Percentiles rank a stretch among this genome's conserved stretches.
Conservation (phyloP, 2,888 invertebrate genomes). For the Gryllus longicercus region DNA sequence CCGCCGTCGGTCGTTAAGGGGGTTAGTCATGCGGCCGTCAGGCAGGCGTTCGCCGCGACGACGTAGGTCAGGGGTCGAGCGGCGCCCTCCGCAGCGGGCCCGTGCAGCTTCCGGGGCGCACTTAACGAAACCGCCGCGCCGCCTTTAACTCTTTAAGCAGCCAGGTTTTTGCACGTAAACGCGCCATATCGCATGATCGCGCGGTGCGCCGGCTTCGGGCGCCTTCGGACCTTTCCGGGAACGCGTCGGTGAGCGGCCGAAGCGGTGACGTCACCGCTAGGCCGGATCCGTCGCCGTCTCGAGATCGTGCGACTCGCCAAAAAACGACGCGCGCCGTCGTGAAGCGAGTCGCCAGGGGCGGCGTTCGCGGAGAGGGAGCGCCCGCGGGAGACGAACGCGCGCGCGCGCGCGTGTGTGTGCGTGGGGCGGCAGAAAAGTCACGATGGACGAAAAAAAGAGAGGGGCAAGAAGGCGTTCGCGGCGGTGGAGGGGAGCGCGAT, state of each 20-base stretch:
- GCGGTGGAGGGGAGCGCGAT: not conserved
- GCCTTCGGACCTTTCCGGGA: conserved; percentile 1
- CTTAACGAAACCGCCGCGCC: no score
- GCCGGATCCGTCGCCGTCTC: conserved; percentile 5
- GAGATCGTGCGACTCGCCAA: not conserved
- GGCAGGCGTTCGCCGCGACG: no score
- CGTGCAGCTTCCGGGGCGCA: no score
- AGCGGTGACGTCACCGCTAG: not conserved
- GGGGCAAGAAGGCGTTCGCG: not conserved
- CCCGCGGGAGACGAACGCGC: no score
- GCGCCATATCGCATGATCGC: not conserved
- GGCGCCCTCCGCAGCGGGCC: no score
- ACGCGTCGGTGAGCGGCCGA: not conserved
- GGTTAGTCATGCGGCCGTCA: no score
- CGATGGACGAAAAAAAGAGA: not conserved
- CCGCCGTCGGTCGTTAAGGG: no score
- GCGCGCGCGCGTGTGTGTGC: not conserved
- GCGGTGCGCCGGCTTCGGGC: not conserved
- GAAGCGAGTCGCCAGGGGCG: not conserved
- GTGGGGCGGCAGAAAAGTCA: not conserved
- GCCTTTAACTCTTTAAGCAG: no score
- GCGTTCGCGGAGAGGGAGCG: no score
- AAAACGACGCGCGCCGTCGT: not conserved
- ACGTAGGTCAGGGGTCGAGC: no score
- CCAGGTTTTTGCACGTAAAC: no score